Conservation (phyloP, 2,113 vertebrate species). For the Cromileptes altivelis region DNA sequence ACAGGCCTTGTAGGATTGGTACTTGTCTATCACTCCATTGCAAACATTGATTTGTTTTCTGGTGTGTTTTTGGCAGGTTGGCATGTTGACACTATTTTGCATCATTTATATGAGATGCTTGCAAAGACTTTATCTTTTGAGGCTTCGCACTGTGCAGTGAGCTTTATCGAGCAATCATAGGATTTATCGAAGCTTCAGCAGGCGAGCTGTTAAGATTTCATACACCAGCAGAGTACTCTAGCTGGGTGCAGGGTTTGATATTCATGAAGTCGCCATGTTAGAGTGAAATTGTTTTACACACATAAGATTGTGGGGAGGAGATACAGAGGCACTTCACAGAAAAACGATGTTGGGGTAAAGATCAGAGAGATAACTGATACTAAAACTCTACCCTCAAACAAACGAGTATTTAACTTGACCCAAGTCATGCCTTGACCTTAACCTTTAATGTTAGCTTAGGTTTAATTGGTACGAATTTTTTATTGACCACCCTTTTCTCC, state of each 20-base stretch:
- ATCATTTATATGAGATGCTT: not conserved
- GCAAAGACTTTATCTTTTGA: not conserved
- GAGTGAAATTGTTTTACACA: constrained; percentile 10
- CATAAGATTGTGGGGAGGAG: constrained; percentile 12
- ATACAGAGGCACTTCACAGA: constrained; percentile 6
- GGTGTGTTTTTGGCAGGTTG: not conserved
- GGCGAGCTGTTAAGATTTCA: not conserved
- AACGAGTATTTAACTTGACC: not conserved
- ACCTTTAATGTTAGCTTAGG: not conserved
- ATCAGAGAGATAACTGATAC: not conserved
- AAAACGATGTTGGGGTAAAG: not conserved
- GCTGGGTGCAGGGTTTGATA: not conserved
- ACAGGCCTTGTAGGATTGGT: not conserved
- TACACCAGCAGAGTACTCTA: not conserved
- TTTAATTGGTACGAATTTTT: not conserved
- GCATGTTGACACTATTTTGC: not conserved
- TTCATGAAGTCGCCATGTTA: constrained; percentile 21
- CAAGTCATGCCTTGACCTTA: not conserved
- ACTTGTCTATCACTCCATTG: not conserved
- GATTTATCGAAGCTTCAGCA: constrained; percentile 16
- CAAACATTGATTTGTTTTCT: not conserved
- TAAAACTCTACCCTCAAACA: not conserved
- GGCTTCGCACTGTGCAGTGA: not conserved
- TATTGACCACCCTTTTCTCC: not conserved
- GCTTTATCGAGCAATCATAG: constrained; percentile 3